Conservation (phyloP, 2,797 vertebrate species). For the Cryptoprocta ferox region DNA sequence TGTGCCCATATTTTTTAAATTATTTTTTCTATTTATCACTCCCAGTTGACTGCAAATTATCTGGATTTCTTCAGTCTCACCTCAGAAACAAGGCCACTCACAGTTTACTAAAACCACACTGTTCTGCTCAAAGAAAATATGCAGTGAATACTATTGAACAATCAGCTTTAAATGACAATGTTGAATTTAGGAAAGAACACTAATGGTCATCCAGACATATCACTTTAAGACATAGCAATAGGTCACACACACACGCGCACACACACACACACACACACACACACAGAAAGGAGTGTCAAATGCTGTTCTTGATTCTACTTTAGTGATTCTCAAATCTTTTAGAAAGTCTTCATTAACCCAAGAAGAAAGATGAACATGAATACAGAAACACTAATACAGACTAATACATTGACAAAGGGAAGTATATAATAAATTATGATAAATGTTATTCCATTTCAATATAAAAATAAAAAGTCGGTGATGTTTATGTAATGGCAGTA, state of each 20-base stretch:
- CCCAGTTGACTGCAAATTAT: not conserved
- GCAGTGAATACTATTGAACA: not conserved
- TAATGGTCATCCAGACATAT: not conserved
- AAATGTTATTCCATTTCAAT: not conserved
- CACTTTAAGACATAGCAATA: not conserved
- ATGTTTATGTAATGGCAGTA: not conserved
- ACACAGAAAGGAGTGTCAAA: not conserved
- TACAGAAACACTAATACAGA: not conserved
- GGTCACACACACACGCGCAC: not conserved
- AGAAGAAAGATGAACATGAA: not conserved
- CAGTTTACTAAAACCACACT: not conserved
- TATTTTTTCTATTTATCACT: not conserved
- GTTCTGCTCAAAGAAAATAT: not conserved
- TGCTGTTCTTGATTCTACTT: constrained; percentile 25
- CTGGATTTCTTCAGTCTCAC: not conserved
- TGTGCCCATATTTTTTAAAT: not conserved
- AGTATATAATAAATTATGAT: not conserved
- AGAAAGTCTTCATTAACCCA: not conserved
- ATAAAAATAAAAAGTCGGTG: not conserved
- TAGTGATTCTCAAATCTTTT: constrained; percentile 36
- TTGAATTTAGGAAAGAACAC: constrained; percentile 10
- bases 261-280: no score
- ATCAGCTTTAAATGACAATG: constrained; percentile 27
- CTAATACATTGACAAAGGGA: not conserved
- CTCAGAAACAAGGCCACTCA: not conserved